A percentile compares a stretch with the other conserved stretches of the same genome.
Conservation (phyloP, 1,140 invertebrate genomes). For the Copidosoma floridanum region DNA sequence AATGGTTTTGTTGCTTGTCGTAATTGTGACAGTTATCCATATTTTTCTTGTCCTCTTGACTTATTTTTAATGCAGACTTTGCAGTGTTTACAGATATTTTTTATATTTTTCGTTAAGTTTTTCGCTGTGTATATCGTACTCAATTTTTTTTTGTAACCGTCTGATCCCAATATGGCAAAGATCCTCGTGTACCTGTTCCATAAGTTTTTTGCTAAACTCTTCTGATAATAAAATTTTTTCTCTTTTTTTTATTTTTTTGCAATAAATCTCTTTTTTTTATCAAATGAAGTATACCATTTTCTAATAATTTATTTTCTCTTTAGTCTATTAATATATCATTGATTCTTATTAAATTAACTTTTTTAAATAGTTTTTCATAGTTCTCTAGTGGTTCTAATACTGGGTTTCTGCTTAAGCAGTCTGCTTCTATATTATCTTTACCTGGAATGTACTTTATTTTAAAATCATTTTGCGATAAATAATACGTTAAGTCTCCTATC, state of each 20-base stretch:
- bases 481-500: constrained; percentile 3
- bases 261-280: not conserved
- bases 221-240: constrained; percentile 15
- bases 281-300: not conserved
- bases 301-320: not conserved
- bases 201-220: not conserved
- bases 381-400: not conserved
- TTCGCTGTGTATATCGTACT: constrained; percentile 12
- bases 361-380: constrained; percentile 23
- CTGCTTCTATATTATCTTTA: too few species aligned
- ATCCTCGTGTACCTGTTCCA: constrained; percentile 4
- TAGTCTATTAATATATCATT: constrained; percentile 28
- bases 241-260: constrained; percentile 13
- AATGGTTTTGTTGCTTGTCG: constrained; percentile 28
- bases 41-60: constrained; percentile 14
- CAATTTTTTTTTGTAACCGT: constrained; percentile 20
- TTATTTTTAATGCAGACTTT: constrained; percentile 25
- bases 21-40: constrained; percentile 27
- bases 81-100: constrained; percentile 10
- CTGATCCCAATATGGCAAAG: too few species aligned
- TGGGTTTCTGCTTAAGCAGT: too few species aligned
- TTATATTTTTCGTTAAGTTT: constrained; percentile 10
- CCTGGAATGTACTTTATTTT: too few species aligned
- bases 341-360: constrained; percentile 27
- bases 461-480: too few species aligned